Evolutionary conservation across 2,888 invertebrate species (phyloP).

Genomic region (Hoplodrina blanda): DNA sequence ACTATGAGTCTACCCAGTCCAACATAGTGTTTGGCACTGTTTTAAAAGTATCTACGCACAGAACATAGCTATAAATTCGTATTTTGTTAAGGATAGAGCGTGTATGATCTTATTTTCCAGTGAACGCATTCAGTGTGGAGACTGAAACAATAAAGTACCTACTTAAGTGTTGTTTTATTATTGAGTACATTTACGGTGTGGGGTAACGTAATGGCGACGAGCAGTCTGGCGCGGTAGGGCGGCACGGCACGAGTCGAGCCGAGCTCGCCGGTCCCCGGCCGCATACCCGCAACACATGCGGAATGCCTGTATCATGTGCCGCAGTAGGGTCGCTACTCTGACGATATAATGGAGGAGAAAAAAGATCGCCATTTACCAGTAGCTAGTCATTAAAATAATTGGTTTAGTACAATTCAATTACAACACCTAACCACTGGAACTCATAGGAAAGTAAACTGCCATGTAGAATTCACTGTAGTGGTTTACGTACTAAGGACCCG

Average conservation of each 20-base stretch:
- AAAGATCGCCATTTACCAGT: conserved; percentile 9
- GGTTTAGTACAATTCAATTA: conserved; percentile 43
- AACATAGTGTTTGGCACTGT: neutral
- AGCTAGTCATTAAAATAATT: conserved; percentile 52
- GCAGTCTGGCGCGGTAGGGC: conserved; percentile 65
- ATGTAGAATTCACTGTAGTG: neutral
- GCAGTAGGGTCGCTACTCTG: conserved; percentile 37
- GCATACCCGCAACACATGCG: conserved; percentile 55
- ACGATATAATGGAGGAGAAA: conserved; percentile 27
- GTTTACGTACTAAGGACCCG: neutral
- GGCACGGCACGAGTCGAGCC: conserved; percentile 46
- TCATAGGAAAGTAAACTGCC: conserved; percentile 12
- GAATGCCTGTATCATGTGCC: conserved; percentile 56
- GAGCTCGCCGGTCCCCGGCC: conserved; percentile 39
- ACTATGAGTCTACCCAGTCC: too few species aligned
- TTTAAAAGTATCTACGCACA: neutral
- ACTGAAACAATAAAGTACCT: conserved; percentile 59
- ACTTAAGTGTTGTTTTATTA: conserved; percentile 58
- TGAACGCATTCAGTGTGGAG: conserved; percentile 42
- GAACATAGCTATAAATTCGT: neutral
- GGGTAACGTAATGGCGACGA: conserved; percentile 66
- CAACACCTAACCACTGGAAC: conserved; percentile 43
- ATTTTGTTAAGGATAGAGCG: neutral
- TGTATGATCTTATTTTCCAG: conserved; percentile 24
- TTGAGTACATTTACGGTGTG: conserved; percentile 57